These are phyloP conservation scores for Xanthorhoe designata DNA, from an alignment of 2,888 invertebrate species.

Conservation along the genomic window DNA sequence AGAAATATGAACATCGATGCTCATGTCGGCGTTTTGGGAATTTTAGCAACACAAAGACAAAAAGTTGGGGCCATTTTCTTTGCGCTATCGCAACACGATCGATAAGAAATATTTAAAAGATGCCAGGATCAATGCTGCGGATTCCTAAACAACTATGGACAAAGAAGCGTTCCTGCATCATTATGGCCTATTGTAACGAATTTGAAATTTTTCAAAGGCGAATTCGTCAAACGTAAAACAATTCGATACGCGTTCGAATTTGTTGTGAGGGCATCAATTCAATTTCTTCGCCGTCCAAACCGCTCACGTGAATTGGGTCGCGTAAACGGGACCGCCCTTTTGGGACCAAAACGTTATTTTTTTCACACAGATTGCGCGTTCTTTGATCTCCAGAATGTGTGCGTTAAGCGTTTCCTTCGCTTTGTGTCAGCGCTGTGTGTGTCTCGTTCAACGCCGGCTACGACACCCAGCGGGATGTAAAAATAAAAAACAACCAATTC, in stretches of 20 bases:
- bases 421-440: slow-evolving; percentile 76
- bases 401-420: slow-evolving; percentile 83
- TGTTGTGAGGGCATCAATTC: slow-evolving; percentile 83
- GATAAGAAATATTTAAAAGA: slow-evolving; percentile 68
- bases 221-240: slow-evolving; percentile 85
- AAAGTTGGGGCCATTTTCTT: slow-evolving; percentile 68
- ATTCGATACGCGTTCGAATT: slow-evolving; percentile 85
- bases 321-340: slow-evolving; percentile 85
- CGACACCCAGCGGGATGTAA: slow-evolving; percentile 79
- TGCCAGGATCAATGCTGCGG: slow-evolving; percentile 64
- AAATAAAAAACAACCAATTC: slow-evolving; percentile 73
- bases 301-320: slow-evolving; percentile 85
- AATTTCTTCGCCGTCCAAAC: slow-evolving; percentile 83
- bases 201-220: slow-evolving; percentile 81
- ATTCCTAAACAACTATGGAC: slow-evolving; percentile 72
- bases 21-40: slow-evolving; percentile 60
- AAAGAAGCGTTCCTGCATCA: slow-evolving; percentile 81
- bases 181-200: slow-evolving; percentile 82
- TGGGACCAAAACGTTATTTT: slow-evolving; percentile 84
- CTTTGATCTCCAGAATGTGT: slow-evolving; percentile 84
- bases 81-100: slow-evolving; percentile 79
- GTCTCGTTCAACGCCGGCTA: slow-evolving; percentile 68
- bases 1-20: slow-evolving; percentile 64
- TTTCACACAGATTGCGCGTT: slow-evolving; percentile 84
- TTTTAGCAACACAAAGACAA: slow-evolving; percentile 63